Evolutionary conservation across 2,888 invertebrate genomes (phyloP), one percentile per base, ranked within the genome.

Genomic region (Leucophora obtusa): DNA sequence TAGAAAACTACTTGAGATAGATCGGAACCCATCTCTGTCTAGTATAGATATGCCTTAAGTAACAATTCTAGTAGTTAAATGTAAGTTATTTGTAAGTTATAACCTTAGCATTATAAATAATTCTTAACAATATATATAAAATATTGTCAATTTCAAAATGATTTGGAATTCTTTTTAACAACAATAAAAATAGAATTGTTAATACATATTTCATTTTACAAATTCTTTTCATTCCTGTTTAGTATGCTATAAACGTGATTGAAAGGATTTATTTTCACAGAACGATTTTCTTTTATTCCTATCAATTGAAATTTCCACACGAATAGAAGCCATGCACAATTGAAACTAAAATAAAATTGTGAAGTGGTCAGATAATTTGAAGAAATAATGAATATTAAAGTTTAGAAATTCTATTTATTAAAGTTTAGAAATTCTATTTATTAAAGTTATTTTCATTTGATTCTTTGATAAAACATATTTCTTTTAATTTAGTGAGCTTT

Each of bases 231-330:
- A 63, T 53, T 63, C 43, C 28, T 63, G 60, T 60, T 59, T 47
- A 56, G 18, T 17, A 62, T 56, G 54, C 60, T 51, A 38, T 59
- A 72, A 43, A 80, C 71, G 71, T 75, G 74, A 75, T 75, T 72
- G 68, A 80, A 68, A 56, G 69, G 35, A 68, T 75, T 75, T 51
- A 71, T 79, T 75, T 75, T 79, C 58, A 66, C 17, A 18, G n/a
- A 79, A 58, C 58, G 35, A 65, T 68, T 70, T 17, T 62, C 28
- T 43, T 18, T 53, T 69, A 28, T 63, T 68, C 21, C 18, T 66
- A 79, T 68, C 70, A 58, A 79, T 71, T 62, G 74, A 68, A 68
- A 71, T 75, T 79, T 79, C 51, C 70, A 62, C 65, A 63, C 71
- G 71, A 75, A 71, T 62, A 58, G 62, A 65, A 62, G 56, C 60